A percentile compares a stretch with the other conserved stretches of the same genome.
Evolutionary conservation across 2,797 vertebrate genomes (phyloP).

Genomic region (Sebastes cheni): DNA sequence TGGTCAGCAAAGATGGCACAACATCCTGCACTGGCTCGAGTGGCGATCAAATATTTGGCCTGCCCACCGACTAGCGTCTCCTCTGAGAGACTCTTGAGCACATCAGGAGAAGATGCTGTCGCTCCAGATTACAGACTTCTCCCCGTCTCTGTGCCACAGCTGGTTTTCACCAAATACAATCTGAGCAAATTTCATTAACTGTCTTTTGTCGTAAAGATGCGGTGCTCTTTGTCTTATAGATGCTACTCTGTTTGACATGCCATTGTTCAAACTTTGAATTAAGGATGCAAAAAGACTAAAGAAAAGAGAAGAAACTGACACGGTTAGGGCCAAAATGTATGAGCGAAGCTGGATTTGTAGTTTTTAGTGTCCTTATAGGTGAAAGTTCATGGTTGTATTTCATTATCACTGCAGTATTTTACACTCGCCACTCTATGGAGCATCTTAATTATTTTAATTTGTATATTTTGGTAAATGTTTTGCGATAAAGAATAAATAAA

Average conservation of each 20-base stretch:
- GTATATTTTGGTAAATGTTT: not conserved
- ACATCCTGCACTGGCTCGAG: not conserved
- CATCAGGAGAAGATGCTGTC: not conserved
- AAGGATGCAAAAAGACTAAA: not conserved
- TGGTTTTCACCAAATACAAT: constrained; percentile 8
- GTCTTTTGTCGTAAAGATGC: not conserved
- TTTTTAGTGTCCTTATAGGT: too few relatives aligned
- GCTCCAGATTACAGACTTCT: not conserved
- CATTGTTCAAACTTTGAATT: not conserved
- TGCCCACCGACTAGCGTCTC: not conserved
- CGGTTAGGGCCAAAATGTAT: not conserved
- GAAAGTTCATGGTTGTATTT: not conserved
- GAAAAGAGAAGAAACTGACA: not conserved
- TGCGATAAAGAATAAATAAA: not conserved
- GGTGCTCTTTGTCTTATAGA: not conserved
- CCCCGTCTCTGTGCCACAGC: not conserved
- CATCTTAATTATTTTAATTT: not conserved
- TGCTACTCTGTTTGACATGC: not conserved
- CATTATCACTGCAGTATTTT: not conserved
- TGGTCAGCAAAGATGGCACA: not conserved
- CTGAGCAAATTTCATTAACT: not conserved
- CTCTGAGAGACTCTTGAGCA: not conserved
- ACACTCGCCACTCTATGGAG: not conserved
- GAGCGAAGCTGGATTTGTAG: not conserved
- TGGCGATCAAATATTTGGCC: not conserved